Evolutionary conservation across 2,888 invertebrate genomes (phyloP).

Genomic region (Rhogogaster chlorosoma): DNA sequence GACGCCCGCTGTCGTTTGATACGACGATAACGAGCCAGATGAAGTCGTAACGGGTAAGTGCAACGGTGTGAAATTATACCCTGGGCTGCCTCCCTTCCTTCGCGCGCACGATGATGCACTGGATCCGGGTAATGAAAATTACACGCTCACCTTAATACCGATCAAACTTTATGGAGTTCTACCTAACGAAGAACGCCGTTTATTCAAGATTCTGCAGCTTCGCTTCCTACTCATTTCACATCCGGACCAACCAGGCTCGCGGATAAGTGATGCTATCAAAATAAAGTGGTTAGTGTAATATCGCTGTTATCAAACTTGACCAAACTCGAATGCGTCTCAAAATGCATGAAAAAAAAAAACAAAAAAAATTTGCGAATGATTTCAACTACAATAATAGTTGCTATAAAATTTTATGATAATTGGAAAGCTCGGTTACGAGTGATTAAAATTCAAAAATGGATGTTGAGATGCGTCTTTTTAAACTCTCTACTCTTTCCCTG

Average conservation of each 20-base stretch:
- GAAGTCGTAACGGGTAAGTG: constrained; percentile 49
- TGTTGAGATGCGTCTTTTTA: not conserved
- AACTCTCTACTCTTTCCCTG: not conserved
- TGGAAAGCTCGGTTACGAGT: not conserved
- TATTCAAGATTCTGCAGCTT: not conserved
- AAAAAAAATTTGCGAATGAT: not conserved
- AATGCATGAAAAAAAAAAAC: no score
- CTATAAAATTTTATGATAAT: not conserved
- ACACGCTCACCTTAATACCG: constrained; percentile 30
- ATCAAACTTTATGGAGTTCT: constrained; percentile 18
- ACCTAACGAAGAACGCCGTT: not conserved
- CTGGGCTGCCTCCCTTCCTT: not conserved
- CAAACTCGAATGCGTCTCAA: not conserved
- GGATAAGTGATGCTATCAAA: not conserved
- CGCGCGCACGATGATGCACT: not conserved
- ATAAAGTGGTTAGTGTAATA: not conserved
- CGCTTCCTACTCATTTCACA: not conserved
- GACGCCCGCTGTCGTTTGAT: constrained; percentile 47
- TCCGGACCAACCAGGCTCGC: not conserved
- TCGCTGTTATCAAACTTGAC: not conserved
- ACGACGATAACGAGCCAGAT: constrained; percentile 48
- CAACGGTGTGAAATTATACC: constrained; percentile 47
- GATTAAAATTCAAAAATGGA: not conserved
- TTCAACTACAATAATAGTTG: not conserved
- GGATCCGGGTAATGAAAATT: constrained; percentile 27